Percentiles rank a stretch among this genome's conserved stretches.
Evolutionary conservation across 2,888 invertebrate species (phyloP).

Genomic region (Allolobophora icterica): DNA sequence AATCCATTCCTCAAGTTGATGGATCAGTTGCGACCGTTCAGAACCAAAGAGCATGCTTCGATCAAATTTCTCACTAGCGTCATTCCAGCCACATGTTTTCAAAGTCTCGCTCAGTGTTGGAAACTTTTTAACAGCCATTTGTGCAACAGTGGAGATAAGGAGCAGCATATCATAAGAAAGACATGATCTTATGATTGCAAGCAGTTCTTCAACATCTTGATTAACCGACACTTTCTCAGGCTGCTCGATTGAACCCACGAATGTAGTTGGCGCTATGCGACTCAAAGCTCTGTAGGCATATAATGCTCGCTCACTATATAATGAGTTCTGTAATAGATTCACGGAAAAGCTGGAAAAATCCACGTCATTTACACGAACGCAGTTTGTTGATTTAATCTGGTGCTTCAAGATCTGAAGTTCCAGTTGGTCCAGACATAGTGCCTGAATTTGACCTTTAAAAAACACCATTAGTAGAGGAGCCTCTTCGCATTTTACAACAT

Average conservation of each 20-base stretch:
- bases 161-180: too few relatives aligned
- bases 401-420: neutral
- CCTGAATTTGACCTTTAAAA: neutral
- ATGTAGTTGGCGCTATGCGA: constrained; percentile 1
- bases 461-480: neutral
- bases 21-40: neutral
- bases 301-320: neutral
- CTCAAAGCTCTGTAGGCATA: neutral
- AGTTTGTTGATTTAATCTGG: neutral
- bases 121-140: neutral
- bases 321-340: neutral
- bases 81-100: neutral
- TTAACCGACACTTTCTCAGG: neutral
- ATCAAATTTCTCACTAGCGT: neutral
- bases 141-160: constrained; percentile 8
- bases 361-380: neutral
- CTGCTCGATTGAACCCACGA: neutral
- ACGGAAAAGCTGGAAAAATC: neutral
- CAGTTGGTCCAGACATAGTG: neutral
- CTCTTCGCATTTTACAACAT: too few relatives aligned
- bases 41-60: neutral
- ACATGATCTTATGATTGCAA: neutral
- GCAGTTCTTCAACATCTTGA: neutral
- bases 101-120: neutral
- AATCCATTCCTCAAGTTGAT: neutral